phyloP scores from a whole-genome alignment of 2,113 vertebrate species.

The Chelonoidis abingdonii region DNA sequence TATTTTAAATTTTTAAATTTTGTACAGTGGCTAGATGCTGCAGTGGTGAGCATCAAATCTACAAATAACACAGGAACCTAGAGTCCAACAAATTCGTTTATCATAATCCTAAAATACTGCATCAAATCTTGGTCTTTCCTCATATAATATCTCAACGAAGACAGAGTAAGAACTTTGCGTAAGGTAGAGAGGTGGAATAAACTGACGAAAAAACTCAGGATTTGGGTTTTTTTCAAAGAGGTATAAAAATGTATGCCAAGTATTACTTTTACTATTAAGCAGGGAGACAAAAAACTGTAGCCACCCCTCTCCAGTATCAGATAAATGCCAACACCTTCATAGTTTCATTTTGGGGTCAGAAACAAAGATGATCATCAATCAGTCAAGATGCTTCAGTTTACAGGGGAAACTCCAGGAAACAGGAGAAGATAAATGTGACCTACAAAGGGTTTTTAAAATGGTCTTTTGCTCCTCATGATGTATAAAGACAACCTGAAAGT shows the following conservation, averaged over 20 bases:
- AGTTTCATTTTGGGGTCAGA: background rate
- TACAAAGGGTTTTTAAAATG: background rate
- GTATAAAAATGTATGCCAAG: background rate
- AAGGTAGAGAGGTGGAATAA: background rate
- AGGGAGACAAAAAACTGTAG: background rate
- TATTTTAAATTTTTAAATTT: background rate
- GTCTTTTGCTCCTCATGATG: background rate
- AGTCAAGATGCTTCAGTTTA: background rate
- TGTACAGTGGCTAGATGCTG: background rate
- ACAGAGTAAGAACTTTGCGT: background rate
- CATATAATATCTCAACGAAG: background rate
- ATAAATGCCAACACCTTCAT: background rate
- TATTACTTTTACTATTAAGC: background rate
- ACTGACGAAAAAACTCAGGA: background rate
- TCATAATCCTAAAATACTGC: background rate
- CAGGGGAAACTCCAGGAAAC: background rate
- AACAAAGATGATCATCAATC: background rate
- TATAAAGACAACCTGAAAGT: background rate
- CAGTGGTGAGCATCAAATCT: background rate
- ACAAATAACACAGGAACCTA: background rate
- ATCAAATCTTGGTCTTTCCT: background rate
- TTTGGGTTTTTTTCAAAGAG: background rate
- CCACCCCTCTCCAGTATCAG: background rate
- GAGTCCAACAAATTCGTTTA: background rate
- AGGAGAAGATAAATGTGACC: background rate